These are phyloP conservation scores for Autographa gamma DNA, from an alignment of 2,888 invertebrate genomes.

Conservation along the genomic window DNA sequence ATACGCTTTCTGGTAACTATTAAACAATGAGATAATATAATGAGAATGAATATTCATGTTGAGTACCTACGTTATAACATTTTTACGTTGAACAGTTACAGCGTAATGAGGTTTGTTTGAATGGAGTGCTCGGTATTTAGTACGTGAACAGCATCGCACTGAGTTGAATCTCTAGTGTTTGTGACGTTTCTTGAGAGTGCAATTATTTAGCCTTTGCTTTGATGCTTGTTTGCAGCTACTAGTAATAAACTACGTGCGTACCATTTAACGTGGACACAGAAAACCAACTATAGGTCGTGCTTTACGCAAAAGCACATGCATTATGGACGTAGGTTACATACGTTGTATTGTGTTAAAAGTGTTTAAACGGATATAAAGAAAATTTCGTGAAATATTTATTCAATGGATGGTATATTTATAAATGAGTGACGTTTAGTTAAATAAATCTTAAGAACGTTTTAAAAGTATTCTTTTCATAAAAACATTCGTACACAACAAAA, in stretches of 20 bases:
- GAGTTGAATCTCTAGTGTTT: background rate
- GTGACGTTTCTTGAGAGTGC: background rate
- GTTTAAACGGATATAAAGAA: too few species aligned
- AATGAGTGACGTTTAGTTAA: too few species aligned
- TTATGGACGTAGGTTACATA: background rate
- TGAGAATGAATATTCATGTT: conserved; percentile 54
- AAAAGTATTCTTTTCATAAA: background rate
- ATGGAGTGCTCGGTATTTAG: background rate
- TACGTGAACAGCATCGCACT: background rate
- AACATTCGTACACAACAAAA: background rate
- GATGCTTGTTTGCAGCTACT: background rate
- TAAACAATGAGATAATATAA: conserved; percentile 50
- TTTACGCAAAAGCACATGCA: background rate
- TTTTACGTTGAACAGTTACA: conserved; percentile 33
- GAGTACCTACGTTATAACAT: conserved; percentile 22
- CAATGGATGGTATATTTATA: too few species aligned
- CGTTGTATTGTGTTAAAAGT: too few species aligned
- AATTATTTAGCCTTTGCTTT: background rate
- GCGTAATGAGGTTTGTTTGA: conserved; percentile 23
- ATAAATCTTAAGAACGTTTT: background rate
- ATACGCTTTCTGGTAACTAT: conserved; percentile 52
- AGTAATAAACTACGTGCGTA: background rate
- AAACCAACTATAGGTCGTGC: background rate
- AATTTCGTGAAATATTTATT: too few species aligned
- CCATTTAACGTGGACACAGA: too few species aligned